Evolutionary conservation across 23 tunicate genomes (phyloP).

Genomic region (Ascidia mentula): DNA sequence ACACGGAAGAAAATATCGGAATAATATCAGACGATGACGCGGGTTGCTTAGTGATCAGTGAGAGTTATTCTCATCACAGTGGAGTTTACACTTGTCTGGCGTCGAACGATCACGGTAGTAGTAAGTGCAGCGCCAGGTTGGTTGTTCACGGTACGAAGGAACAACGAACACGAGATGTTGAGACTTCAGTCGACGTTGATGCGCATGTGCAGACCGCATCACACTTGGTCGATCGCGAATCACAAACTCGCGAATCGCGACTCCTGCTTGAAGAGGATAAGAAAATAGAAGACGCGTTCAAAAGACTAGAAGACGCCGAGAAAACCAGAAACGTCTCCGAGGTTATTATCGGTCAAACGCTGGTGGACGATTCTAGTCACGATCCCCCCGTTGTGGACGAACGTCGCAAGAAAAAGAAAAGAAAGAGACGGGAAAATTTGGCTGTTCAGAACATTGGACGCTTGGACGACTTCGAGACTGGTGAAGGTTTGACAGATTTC

Average conservation of each 20-base stretch:
- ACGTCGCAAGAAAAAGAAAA: slow-evolving; percentile 9
- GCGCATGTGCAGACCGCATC: neutral
- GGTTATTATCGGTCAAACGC: slow-evolving; percentile 25
- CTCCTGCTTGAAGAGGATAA: slow-evolving; percentile 44
- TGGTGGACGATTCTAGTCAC: neutral
- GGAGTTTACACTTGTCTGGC: slow-evolving; percentile 92
- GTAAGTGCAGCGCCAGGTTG: slow-evolving; percentile 64
- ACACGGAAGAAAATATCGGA: slow-evolving; percentile 56
- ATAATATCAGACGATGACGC: slow-evolving; percentile 70
- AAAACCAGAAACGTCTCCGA: slow-evolving; percentile 30
- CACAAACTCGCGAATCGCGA: slow-evolving; percentile 53
- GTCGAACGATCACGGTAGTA: slow-evolving; percentile 80
- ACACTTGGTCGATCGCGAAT: slow-evolving; percentile 27
- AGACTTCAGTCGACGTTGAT: neutral
- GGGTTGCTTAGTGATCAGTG: slow-evolving; percentile 87
- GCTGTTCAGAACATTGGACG: slow-evolving; percentile 19
- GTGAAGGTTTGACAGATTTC: slow-evolving; percentile 64
- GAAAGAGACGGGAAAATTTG: neutral
- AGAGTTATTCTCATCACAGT: slow-evolving; percentile 36
- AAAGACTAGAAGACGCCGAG: slow-evolving; percentile 48
- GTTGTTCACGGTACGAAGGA: slow-evolving; percentile 22
- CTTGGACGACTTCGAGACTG: slow-evolving; percentile 69
- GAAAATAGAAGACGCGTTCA: slow-evolving; percentile 45
- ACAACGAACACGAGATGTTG: neutral
- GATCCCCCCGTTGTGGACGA: neutral